Base-by-base conservation (phyloP, 2,113 vertebrate genomes). In the Cebidichthys violaceus region DNA sequence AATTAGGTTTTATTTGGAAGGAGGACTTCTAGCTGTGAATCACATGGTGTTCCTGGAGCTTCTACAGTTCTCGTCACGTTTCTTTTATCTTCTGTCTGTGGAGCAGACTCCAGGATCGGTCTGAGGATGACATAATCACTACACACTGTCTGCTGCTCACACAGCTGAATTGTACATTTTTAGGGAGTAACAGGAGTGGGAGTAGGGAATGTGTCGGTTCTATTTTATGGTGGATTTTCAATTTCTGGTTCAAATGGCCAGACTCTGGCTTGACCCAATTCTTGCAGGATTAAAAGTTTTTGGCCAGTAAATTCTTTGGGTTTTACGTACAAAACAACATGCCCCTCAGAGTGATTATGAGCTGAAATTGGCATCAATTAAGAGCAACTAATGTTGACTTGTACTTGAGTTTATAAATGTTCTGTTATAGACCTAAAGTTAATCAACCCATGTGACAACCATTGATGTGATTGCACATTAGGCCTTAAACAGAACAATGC, bases 221-320 rank as follows among this genome's bases (percentile, higher is more conserved):
- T 43, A 8, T 35, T 60, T 24, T 39, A 1, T 1, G 43, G 14
- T 35, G 18, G 20, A 59, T 61, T 70, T 65, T 67, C 29, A 62
- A 55, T 39, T 72, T 55, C 18, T 29, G 2, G 20, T 33, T 75
- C 18, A 59, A 79, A n/a, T 20, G 37, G 27, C 33, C 41, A 70
- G 65, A 33, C 2, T 2, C 2, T 43, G 4, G 24, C 3, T 2
- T 6, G 6, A 50, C 11, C 14, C 11, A 50, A 64, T 70, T 60
- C 35, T 52, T 65, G 15, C 9, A 52, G 68, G 88, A 85, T 82
- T 82, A 79, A 64, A 79, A 5, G 39, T 69, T 79, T 81, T 55
- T 62, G 67, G 14, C 41, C 3, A 4, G 41, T 55, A 24, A 61
- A 66, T 17, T 52, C 35, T 75, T n/a, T 41, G 24, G 17, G 27